Evolutionary conservation across 2,113 vertebrate species (phyloP).

Genomic region (Helogale parvula): DNA sequence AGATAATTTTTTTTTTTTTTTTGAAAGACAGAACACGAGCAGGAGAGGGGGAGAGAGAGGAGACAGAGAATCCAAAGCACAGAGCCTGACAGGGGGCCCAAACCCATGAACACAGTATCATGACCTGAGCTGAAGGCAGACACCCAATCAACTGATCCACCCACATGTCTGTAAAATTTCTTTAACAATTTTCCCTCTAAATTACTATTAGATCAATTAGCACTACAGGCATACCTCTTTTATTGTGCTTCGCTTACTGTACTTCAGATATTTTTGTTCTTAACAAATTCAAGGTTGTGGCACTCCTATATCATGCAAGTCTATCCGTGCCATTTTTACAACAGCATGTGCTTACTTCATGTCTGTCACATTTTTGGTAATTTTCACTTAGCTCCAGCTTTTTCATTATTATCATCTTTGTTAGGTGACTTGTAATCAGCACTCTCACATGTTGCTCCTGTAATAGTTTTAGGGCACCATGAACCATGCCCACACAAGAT

Average conservation of each 20-base stretch:
- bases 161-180: too few species aligned
- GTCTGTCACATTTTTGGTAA: background rate
- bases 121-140: too few species aligned
- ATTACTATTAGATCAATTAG: conserved; percentile 6
- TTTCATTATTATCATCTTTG: background rate
- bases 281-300: background rate
- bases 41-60: too few species aligned
- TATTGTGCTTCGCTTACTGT: background rate
- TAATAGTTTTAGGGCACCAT: background rate
- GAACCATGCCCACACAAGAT: background rate
- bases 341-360: background rate
- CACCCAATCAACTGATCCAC: too few species aligned
- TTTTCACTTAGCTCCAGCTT: background rate
- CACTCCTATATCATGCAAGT: background rate
- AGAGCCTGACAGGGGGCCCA: too few species aligned
- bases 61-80: too few species aligned
- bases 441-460: background rate
- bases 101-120: too few species aligned
- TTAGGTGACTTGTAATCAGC: background rate
- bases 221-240: background rate
- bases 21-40: too few species aligned
- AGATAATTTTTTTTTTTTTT: too few species aligned
- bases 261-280: background rate
- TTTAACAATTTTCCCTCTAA: background rate
- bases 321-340: background rate